Conservation (phyloP, 2,797 vertebrate species). For the Taeniopygia guttata region DNA sequence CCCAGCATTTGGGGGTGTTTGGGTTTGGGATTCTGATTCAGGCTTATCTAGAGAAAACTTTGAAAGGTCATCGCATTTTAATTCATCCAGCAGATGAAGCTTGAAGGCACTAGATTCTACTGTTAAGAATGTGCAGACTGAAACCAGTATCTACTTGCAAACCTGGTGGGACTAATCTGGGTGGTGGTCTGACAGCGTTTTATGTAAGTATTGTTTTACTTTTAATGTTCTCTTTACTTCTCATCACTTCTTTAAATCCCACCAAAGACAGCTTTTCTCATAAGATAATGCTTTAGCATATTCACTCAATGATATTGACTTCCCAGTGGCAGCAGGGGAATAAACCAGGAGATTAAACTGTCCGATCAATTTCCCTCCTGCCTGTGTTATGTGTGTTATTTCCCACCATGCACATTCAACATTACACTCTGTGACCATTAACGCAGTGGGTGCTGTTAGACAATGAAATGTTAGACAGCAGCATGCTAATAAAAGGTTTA, state of each 20-base stretch:
- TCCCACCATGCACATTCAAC: neutral
- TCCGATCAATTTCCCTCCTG: slow-evolving; percentile 18
- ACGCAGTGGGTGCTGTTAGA: slow-evolving; percentile 1
- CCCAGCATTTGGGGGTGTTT: neutral
- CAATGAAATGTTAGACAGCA: slow-evolving; percentile 12
- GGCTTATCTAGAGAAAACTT: neutral
- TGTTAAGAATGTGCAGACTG: neutral
- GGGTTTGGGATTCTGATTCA: slow-evolving; percentile 1
- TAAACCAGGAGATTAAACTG: slow-evolving; percentile 13
- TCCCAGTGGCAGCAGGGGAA: neutral
- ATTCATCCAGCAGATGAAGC: neutral
- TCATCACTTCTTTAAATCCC: neutral
- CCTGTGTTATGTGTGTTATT: neutral
- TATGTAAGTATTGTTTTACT: neutral
- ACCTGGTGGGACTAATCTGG: neutral
- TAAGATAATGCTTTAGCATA: neutral
- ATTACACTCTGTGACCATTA: neutral
- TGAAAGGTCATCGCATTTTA: neutral
- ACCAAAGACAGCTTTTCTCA: neutral
- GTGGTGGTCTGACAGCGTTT: neutral
- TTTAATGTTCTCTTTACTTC: neutral
- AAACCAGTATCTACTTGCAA: neutral
- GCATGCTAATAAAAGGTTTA: slow-evolving; percentile 20
- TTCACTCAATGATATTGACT: neutral
- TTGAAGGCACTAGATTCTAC: neutral